Conservation (phyloP, 2,888 invertebrate genomes). For the Biston betularia region DNA sequence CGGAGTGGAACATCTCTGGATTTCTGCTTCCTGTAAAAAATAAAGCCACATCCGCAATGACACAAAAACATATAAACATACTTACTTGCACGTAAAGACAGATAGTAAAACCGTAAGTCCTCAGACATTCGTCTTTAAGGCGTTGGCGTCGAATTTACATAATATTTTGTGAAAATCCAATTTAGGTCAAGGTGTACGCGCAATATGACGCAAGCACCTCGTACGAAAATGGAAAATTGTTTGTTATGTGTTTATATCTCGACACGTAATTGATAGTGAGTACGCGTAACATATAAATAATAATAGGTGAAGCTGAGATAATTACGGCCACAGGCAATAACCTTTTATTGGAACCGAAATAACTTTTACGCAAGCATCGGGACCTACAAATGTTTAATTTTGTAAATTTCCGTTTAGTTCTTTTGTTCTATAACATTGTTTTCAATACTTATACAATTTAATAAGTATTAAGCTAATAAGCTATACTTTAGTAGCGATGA, state of each 20-base stretch:
- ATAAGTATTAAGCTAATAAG: too few species aligned
- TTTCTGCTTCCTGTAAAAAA: slow-evolving; percentile 19
- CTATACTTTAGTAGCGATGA: too few species aligned
- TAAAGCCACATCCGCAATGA: slow-evolving; percentile 20
- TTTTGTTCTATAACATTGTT: too few species aligned
- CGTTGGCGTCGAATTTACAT: slow-evolving; percentile 71
- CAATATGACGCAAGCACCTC: slow-evolving; percentile 47
- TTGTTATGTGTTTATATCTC: slow-evolving; percentile 26
- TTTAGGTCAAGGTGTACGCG: slow-evolving; percentile 72
- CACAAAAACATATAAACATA: slow-evolving; percentile 13
- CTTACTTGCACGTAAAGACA: slow-evolving; percentile 11
- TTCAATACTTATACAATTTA: too few species aligned
- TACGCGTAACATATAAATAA: slow-evolving; percentile 2
- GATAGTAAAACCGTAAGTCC: slow-evolving; percentile 27
- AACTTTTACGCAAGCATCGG: not conserved
- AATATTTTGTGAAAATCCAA: slow-evolving; percentile 60
- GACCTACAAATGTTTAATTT: not conserved
- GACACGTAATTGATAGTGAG: slow-evolving; percentile 23
- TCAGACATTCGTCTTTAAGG: slow-evolving; percentile 49
- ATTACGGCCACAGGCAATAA: slow-evolving; percentile 9
- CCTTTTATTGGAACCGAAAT: not conserved
- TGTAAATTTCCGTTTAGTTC: too few species aligned
- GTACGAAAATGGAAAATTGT: slow-evolving; percentile 31
- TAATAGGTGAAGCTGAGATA: slow-evolving; percentile 10
- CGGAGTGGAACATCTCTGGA: slow-evolving; percentile 10